Percentiles rank a stretch among this genome's conserved stretches.
phyloP scores from a whole-genome alignment of 2,113 vertebrate genomes.

The Struthio camelus region DNA sequence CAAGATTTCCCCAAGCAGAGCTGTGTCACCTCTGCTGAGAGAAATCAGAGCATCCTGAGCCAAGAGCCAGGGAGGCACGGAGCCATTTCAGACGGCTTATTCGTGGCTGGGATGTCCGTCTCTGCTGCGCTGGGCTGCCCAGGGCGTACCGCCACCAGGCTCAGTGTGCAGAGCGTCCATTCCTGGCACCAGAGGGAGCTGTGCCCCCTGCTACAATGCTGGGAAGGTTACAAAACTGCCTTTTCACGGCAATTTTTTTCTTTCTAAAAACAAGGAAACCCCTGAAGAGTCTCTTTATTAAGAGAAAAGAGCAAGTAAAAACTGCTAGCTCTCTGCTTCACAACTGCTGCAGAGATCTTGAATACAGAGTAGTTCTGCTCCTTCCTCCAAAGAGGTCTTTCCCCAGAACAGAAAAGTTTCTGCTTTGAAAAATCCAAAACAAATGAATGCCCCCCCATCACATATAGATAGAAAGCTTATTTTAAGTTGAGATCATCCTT shows the following conservation, averaged over 20 bases:
- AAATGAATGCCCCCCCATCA: neutral
- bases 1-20: neutral
- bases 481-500: neutral
- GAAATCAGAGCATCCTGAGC: neutral
- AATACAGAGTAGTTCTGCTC: neutral
- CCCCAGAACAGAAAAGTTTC: neutral
- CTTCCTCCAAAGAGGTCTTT: neutral
- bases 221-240: neutral
- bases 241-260: neutral
- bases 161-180: no score
- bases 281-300: neutral
- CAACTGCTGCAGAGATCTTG: neutral
- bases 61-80: neutral
- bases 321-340: neutral
- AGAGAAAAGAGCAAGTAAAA: neutral
- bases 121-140: neutral
- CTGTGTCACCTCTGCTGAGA: neutral
- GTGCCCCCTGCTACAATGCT: neutral
- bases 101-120: neutral
- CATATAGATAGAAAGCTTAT: neutral
- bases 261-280: neutral
- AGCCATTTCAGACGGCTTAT: neutral
- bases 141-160: no score
- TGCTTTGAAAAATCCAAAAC: neutral
- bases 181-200: neutral